Evolutionary conservation across 2,113 vertebrate species (phyloP), one percentile per base, ranked within the genome.

Genomic region (Triplophysa siluroides): DNA sequence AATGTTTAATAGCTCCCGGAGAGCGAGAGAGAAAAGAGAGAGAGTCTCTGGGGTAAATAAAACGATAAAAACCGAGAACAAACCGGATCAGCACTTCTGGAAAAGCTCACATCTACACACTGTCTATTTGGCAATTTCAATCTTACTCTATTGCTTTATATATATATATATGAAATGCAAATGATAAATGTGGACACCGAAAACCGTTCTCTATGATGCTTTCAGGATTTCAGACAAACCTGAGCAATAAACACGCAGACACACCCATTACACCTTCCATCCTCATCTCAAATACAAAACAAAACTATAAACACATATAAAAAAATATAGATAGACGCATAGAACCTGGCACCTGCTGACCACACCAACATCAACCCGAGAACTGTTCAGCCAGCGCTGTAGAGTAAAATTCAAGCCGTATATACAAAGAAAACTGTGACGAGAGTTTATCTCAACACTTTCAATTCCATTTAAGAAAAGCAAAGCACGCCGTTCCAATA

Each of bases 11-110:
- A 18, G 52, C 1, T 71, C 24, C 21, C 26, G 41, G 24, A 71
- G 19, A 45, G 43, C 8, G 43, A 45, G 21, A 45, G 63, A 61
- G n/a, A 79, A n/a, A n/a, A 62, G 47, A 29, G 52, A 19, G 41
- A 29, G 23, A 70, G n/a, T 67, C 67, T 41, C 64, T 73, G 18
- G 64, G 63, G 47, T 4, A 68, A 56, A 41, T 43, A 52, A 2
- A 82, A 76, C 47, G 75, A 78, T 71, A 76, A 76, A 82, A 68
- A 71, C 41, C 0, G 8, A 66, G 74, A 69, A 82, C 65, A 75
- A 69, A 60, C 21, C 76, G 11, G 61, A 65, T 76, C 73, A 83
- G 63, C 83, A 85, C 29, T 29, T 29, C 29, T 29, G 29, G 29
- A 29, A 4, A 29, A 3, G 29, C 29, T 29, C 29, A 4, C 43